Percentiles rank a stretch among this genome's conserved stretches.
Conservation (phyloP, 2,888 invertebrate genomes). For the Eristalis pertinax region DNA sequence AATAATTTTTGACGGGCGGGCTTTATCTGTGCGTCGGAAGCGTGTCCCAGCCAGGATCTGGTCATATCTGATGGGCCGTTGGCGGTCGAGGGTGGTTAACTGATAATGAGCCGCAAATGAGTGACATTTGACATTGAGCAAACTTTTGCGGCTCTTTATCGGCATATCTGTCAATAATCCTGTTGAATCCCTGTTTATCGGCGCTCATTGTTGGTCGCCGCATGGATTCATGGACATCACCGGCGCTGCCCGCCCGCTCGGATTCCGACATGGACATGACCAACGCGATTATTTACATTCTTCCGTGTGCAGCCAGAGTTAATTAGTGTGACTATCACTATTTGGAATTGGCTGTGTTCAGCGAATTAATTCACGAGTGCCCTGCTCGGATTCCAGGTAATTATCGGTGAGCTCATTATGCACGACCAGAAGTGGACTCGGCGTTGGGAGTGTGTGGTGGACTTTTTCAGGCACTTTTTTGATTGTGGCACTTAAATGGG, state of each 20-base stretch:
- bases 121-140: slow-evolving; percentile 70
- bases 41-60: slow-evolving; percentile 38
- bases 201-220: background rate
- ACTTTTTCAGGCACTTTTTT: background rate
- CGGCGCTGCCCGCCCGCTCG: background rate
- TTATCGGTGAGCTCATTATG: background rate
- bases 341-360: slow-evolving; percentile 36
- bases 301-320: slow-evolving; percentile 12
- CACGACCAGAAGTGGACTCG: background rate
- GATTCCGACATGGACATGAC: slow-evolving; percentile 2
- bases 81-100: slow-evolving; percentile 44
- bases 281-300: slow-evolving; percentile 50
- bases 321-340: slow-evolving; percentile 53
- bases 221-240: slow-evolving; percentile 3
- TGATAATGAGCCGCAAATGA: slow-evolving; percentile 70
- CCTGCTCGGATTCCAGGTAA: slow-evolving; percentile 17
- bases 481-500: background rate
- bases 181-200: slow-evolving; percentile 57
- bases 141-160: slow-evolving; percentile 57
- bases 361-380: slow-evolving; percentile 31
- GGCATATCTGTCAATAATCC: slow-evolving; percentile 66
- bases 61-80: slow-evolving; percentile 6
- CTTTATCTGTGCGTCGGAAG: slow-evolving; percentile 59
- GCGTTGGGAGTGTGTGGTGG: background rate
- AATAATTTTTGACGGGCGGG: slow-evolving; percentile 54